A percentile compares a stretch with the other conserved stretches of the same genome.
Conservation (phyloP, 2,888 invertebrate species). For the Mellilla xanthometata region DNA sequence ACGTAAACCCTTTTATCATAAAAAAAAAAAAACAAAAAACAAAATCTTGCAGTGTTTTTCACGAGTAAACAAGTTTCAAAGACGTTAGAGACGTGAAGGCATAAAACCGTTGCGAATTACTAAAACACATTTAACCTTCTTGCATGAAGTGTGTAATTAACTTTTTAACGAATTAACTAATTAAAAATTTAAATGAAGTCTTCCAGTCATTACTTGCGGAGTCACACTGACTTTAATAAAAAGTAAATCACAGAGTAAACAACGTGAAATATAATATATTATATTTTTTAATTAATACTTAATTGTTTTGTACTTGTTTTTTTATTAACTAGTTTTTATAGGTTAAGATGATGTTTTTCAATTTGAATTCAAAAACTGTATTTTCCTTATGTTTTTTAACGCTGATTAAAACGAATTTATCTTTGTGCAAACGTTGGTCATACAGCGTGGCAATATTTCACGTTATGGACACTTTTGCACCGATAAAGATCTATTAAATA, state of each 20-base stretch:
- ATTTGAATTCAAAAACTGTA: no score
- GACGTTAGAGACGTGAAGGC: slow-evolving; percentile 2
- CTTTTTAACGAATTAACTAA: slow-evolving; percentile 20
- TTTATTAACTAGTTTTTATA: background rate
- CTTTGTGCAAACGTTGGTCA: no score
- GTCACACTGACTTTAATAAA: slow-evolving; percentile 10
- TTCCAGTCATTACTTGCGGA: slow-evolving; percentile 15
- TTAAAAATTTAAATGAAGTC: slow-evolving; percentile 24
- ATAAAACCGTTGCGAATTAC: slow-evolving; percentile 18
- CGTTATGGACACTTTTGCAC: no score
- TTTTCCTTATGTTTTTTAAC: no score
- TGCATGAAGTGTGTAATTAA: slow-evolving; percentile 16
- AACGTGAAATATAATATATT: slow-evolving; percentile 11
- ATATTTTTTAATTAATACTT: background rate
- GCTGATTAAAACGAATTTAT: no score
- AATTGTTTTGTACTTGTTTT: background rate
- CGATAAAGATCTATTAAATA: no score
- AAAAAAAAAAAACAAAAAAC: no score
- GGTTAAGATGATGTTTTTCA: no score
- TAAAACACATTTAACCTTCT: slow-evolving; percentile 20
- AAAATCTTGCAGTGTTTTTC: no score
- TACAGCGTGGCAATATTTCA: no score
- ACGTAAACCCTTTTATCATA: no score
- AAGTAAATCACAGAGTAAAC: slow-evolving; percentile 23
- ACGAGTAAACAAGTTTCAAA: no score